Evolutionary conservation across 2,113 vertebrate genomes (phyloP).

Genomic region (Zapus hudsonius): DNA sequence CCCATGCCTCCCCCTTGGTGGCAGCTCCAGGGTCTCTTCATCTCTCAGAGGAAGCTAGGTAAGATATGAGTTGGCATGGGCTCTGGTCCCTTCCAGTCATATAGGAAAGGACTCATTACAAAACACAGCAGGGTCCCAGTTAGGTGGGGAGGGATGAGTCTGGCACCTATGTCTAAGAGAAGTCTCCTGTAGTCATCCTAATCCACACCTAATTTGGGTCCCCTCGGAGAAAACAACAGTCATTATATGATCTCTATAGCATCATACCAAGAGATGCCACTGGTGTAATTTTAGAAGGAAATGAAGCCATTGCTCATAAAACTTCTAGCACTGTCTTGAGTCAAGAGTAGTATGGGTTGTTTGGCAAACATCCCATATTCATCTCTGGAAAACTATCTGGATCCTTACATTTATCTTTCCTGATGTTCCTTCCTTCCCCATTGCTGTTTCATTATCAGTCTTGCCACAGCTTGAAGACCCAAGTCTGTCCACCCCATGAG

Average conservation of each 20-base stretch:
- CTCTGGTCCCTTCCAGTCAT: not conserved
- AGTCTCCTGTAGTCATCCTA: conserved; percentile 25
- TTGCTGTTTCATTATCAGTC: not conserved
- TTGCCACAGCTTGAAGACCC: conserved; percentile 15
- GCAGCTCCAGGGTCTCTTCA: not conserved
- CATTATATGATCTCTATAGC: conserved; percentile 54
- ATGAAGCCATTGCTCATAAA: conserved; percentile 76
- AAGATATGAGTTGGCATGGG: not conserved
- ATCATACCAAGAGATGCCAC: conserved; percentile 60
- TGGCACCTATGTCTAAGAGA: not conserved
- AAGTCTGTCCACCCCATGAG: conserved; percentile 22
- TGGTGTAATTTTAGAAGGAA: conserved; percentile 70
- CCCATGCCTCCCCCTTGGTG: not conserved
- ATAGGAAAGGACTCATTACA: not conserved
- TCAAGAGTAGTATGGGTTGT: conserved; percentile 5
- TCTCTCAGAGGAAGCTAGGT: conserved; percentile 2
- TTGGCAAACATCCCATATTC: conserved; percentile 41
- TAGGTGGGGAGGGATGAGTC: not conserved
- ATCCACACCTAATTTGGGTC: conserved; percentile 41
- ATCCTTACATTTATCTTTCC: conserved; percentile 4
- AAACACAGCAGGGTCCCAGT: not conserved
- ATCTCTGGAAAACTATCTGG: conserved; percentile 42
- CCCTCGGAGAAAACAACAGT: conserved; percentile 48
- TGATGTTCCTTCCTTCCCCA: not conserved
- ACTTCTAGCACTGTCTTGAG: conserved; percentile 57